Percentiles rank a stretch among this genome's conserved stretches.
Evolutionary conservation across 2,113 vertebrate species (phyloP).

Genomic region (Gavialis gangeticus): DNA sequence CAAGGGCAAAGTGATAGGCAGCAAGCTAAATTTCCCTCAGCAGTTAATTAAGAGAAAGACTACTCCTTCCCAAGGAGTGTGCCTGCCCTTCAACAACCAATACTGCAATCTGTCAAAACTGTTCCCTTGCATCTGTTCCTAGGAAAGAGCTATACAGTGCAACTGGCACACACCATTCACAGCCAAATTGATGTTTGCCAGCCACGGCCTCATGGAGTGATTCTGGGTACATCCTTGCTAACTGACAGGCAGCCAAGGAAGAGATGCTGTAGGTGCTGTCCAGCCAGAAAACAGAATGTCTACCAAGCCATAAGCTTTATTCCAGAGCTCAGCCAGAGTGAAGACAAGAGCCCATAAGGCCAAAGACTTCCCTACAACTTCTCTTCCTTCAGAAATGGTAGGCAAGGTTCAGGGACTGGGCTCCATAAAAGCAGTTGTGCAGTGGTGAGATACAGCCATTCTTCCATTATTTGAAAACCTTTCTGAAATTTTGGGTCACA

Average conservation of each 20-base stretch:
- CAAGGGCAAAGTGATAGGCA: not conserved
- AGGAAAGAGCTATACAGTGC: not conserved
- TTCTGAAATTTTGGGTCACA: not conserved
- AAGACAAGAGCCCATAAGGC: not conserved
- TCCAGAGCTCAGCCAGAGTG: not conserved
- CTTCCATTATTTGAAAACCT: not conserved
- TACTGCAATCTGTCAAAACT: accelerated
- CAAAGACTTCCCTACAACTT: not conserved
- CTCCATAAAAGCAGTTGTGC: too few relatives aligned
- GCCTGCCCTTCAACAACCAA: not conserved
- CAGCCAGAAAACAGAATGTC: not conserved
- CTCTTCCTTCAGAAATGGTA: not conserved
- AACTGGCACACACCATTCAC: accelerated
- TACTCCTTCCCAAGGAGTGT: not conserved
- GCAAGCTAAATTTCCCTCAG: not conserved
- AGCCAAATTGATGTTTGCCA: accelerated
- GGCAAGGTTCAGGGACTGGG: not conserved
- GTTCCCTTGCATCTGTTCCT: not conserved
- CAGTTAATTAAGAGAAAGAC: not conserved
- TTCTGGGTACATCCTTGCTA: not conserved
- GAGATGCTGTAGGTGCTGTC: not conserved
- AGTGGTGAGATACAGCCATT: too few relatives aligned
- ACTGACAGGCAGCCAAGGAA: not conserved
- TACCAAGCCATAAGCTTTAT: not conserved
- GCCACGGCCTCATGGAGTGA: not conserved